Base-by-base conservation (phyloP, 2,113 vertebrate genomes). In the Turdus rufiventris region DNA sequence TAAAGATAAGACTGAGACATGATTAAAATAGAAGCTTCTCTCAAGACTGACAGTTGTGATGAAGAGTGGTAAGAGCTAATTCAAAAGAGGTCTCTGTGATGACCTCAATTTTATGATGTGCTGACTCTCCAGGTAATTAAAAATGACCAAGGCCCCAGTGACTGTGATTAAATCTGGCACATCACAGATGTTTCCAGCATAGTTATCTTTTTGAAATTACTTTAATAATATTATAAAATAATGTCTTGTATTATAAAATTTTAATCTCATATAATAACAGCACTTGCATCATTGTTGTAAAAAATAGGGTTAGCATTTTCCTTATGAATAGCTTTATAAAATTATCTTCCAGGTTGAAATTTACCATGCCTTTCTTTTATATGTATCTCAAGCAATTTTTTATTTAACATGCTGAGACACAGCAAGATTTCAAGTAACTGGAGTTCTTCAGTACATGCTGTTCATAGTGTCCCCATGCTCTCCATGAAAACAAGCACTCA, bases 81-180 rank as follows among this genome's bases (percentile, higher is more conserved):
- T 95, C 76, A 78, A 63, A 79, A 77, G 70, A 89, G 88, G 91
- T 79, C 87, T 94, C 73, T 63, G 18, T 42, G 74, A 85, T 90
- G 94, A 97, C 97, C 95, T 96, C 89, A 80, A 91, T 97, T 97
- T 96, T 95, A 95, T 93, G 85, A 97, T 93, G 45, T 57, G 76
- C 88, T 96, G 84, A 85, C 42, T 93, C 54, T 93, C 71, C 65
- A 78, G 89, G 90, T 96, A 97, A 97, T 97, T 96, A 97, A 95
- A 95, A 95, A 90, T 25, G 56, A 81, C 68, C 61, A 90, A 85
- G 42, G 40, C 40, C 28, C 24, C 42, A 62, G 18, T 94, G 92
- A 96, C 88, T 79, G 16, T 94, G 87, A 97, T 92, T 97, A 85
- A 92, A 96, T 92, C 91, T 92, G 96, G 88, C 91, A 95, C 38